Base-by-base conservation (phyloP, 53 echinoderm and acorn worm genomes). In the Echinometra lucunter region DNA sequence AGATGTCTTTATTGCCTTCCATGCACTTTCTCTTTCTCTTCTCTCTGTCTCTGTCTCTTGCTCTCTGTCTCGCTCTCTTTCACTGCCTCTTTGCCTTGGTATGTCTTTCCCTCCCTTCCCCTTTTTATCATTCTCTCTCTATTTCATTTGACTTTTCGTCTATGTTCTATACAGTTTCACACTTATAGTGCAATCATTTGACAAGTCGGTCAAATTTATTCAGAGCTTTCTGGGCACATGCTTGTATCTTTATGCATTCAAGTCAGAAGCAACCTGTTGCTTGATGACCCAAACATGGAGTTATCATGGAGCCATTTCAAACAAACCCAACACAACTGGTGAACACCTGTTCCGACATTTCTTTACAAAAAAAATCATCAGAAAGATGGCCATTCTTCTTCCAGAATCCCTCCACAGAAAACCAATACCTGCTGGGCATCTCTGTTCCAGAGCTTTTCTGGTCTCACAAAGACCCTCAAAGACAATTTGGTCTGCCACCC, bases 281-380 rank as follows among this genome's bases (percentile, higher is more conserved):
- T 34, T 32, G 2, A 32, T 70, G 70, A 32, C 32, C 32, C 70
- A 30, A 27, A 11, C 34, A 25, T 21, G 23, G 4, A 60, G 60
- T 60, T 60, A 60, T 60, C 21, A 32, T 27, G 27, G 30, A 70
- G 70, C 12, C 34, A 80, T 80, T 40, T 44, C 25, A 9, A 72
- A 34, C 72, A 34, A 72, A 72, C 72, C 12, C 72, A 80, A 80
- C 80, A 80, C 80, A 80, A 80, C 80, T 80, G 80, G 80, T 44
- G 6, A 40, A 80, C 80, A 80, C 80, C 80, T 80, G 80, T 80
- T 47, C 17, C 42, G 44, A 80, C 80, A 19, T 9, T 80, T 80
- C 80, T 80, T 38, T 17, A 17, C n/a, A 13, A 80, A 80, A 47
- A 4, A 47, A 80, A 80, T 21, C 19, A 15, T 40, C 80, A 18